phyloP scores from a whole-genome alignment of 2,888 invertebrate genomes.

The Thumatha senex region DNA sequence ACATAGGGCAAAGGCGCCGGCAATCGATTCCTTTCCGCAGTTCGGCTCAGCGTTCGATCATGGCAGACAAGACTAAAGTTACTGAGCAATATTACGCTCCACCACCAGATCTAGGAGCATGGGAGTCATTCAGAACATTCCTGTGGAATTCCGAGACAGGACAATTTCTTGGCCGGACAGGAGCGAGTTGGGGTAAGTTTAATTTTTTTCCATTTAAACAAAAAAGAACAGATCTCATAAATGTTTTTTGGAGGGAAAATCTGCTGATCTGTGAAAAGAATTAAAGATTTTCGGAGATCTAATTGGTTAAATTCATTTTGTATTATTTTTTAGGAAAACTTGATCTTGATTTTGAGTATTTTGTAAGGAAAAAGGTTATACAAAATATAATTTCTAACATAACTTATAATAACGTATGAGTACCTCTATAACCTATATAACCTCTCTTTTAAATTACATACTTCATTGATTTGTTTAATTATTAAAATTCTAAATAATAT shows the following conservation, averaged over 20 bases:
- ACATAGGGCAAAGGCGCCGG: constrained; percentile 58
- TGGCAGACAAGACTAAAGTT: constrained; percentile 90
- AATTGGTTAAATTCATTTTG: no score
- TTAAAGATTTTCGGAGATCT: not conserved
- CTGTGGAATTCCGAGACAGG: constrained; percentile 96
- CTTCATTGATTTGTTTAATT: no score
- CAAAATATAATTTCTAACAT: no score
- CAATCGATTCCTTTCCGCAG: constrained; percentile 78
- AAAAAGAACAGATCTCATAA: constrained; percentile 8
- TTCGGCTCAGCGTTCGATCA: constrained; percentile 75
- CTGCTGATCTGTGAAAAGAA: constrained; percentile 10
- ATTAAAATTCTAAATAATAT: no score
- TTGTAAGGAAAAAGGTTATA: no score
- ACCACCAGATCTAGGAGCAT: constrained; percentile 91
- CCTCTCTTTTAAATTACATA: no score
- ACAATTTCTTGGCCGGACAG: constrained; percentile 95
- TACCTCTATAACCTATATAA: no score
- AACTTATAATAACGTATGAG: no score
- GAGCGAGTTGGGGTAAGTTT: constrained; percentile 96
- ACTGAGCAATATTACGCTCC: constrained; percentile 90
- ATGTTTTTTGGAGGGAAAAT: constrained; percentile 60
- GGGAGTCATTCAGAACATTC: constrained; percentile 93
- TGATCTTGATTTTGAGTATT: no score
- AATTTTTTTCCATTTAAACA: constrained; percentile 13
- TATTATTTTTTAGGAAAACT: not conserved